Evolutionary conservation across 2,113 vertebrate species (phyloP).

Genomic region (Saccopteryx leptura): DNA sequence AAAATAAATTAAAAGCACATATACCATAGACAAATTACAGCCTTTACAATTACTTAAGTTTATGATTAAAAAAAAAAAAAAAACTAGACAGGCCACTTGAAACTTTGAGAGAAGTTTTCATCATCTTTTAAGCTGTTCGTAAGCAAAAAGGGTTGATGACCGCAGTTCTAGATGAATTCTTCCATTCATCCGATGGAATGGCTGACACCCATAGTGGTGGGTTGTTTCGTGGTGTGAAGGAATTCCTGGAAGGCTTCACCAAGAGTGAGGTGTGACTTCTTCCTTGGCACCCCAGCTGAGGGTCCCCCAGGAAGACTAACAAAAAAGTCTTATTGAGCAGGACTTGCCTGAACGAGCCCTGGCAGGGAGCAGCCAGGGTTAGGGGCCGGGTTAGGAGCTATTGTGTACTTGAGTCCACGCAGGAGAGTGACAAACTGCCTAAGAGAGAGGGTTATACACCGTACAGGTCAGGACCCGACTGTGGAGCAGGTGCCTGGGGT

Average conservation of each 20-base stretch:
- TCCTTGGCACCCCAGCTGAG: background rate
- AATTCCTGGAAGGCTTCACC: background rate
- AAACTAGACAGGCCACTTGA: background rate
- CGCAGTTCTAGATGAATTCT: background rate
- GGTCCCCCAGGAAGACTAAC: background rate
- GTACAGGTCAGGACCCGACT: background rate
- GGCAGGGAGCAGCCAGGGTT: background rate
- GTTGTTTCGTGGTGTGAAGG: background rate
- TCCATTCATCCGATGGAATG: background rate
- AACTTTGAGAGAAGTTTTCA: constrained; percentile 1
- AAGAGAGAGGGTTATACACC: background rate
- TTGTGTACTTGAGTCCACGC: fast-evolving
- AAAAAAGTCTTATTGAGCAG: background rate
- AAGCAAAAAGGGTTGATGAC: background rate
- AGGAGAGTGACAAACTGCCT: background rate
- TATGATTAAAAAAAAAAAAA: background rate
- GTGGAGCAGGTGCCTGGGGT: too few species aligned
- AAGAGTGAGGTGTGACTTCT: background rate
- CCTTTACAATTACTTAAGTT: background rate
- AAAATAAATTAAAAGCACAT: constrained; percentile 4
- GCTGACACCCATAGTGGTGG: background rate
- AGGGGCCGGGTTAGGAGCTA: background rate
- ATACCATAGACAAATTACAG: background rate
- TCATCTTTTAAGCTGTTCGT: background rate
- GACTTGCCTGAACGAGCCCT: background rate